Evolutionary conservation across 2,113 vertebrate genomes (phyloP).

Genomic region (Burhinus bistriatus): DNA sequence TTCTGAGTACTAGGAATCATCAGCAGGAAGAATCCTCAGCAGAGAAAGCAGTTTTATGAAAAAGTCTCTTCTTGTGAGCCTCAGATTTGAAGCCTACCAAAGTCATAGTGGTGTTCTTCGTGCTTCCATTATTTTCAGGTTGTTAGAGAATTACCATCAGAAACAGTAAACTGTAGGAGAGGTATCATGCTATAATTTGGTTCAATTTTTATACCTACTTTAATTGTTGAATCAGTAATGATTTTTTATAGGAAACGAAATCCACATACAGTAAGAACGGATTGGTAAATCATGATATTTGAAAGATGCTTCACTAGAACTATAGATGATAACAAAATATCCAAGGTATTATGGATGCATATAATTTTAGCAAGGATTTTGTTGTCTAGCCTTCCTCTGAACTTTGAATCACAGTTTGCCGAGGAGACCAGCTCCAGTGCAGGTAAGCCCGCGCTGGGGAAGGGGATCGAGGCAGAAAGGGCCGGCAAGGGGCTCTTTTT

Average conservation of each 20-base stretch:
- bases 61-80: neutral
- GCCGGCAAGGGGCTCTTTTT: too few relatives aligned
- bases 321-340: neutral
- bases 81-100: neutral
- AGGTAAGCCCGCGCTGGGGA: too few relatives aligned
- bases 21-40: neutral
- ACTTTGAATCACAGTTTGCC: neutral
- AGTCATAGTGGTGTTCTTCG: neutral
- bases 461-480: too few relatives aligned
- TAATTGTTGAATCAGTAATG: neutral
- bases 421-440: too few relatives aligned
- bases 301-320: neutral
- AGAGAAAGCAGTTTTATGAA: neutral
- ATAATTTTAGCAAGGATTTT: neutral
- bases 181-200: neutral
- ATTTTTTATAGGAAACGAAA: neutral
- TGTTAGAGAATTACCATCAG: neutral
- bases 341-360: neutral
- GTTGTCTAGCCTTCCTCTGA: neutral
- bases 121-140: neutral
- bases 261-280: neutral
- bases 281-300: neutral
- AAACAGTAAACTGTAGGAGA: neutral
- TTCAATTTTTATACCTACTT: neutral
- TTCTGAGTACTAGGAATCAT: neutral